Evolutionary conservation across 2,113 vertebrate species (phyloP).

Genomic region (Lichenostomus cassidix): DNA sequence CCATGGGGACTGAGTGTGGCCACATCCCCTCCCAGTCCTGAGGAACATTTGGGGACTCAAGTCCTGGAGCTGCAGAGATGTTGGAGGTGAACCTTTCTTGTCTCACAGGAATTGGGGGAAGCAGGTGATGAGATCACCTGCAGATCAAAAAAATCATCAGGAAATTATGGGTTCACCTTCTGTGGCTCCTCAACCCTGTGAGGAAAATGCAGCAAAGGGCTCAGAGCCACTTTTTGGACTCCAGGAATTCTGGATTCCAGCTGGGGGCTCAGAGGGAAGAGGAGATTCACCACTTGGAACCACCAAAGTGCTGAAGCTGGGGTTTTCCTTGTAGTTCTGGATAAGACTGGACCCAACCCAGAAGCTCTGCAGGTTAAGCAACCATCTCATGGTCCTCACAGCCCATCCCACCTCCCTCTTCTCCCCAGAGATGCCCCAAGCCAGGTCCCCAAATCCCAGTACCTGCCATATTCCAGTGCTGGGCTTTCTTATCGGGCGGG

Average conservation of each 20-base stretch:
- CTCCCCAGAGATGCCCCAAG: fast-evolving
- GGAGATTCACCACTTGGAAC: neutral
- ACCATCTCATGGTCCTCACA: neutral
- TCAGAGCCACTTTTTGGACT: fast-evolving
- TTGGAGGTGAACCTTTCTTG: neutral
- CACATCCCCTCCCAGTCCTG: neutral
- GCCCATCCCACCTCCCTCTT: neutral
- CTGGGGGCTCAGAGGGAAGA: neutral
- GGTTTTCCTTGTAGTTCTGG: neutral
- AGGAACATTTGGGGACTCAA: neutral
- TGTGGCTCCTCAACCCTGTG: neutral
- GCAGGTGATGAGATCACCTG: neutral
- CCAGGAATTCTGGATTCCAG: neutral
- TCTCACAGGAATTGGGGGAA: neutral
- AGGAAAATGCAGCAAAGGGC: neutral
- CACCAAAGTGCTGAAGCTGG: fast-evolving
- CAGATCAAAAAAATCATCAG: neutral
- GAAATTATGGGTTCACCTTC: neutral
- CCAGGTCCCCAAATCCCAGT: fast-evolving
- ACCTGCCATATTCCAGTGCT: constrained; percentile 86
- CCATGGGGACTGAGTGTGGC: fast-evolving
- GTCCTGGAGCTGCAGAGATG: neutral
- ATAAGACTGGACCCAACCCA: no score
- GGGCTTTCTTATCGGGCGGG: constrained; percentile 79
- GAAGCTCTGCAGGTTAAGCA: neutral